These are phyloP conservation scores for Platycheirus albimanus DNA, from an alignment of 2,888 invertebrate genomes.

Conservation along the genomic window DNA sequence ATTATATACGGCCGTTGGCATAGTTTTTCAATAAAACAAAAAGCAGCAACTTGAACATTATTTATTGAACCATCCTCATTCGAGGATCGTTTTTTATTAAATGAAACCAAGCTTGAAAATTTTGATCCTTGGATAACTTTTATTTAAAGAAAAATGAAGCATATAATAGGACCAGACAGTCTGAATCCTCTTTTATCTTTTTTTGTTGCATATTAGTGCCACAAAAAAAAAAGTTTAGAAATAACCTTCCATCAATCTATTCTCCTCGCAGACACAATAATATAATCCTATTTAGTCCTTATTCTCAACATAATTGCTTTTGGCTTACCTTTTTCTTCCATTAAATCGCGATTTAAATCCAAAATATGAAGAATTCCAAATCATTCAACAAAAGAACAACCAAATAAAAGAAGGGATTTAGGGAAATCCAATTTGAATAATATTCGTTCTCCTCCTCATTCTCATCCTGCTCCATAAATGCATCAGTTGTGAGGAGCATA, in stretches of 20 bases:
- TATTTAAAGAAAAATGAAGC: background rate
- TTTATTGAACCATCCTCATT: no score
- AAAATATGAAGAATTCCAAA: constrained; percentile 31
- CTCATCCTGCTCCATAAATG: constrained; percentile 8
- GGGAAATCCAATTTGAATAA: constrained; percentile 69
- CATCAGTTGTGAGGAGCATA: background rate
- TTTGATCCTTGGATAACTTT: no score
- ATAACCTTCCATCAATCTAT: constrained; percentile 7
- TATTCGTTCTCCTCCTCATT: no score
- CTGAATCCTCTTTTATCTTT: constrained; percentile 26
- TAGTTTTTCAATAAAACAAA: no score
- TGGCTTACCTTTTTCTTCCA: constrained; percentile 30
- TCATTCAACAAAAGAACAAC: background rate
- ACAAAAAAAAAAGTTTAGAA: background rate
- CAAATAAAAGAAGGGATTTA: constrained; percentile 45
- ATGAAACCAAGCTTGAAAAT: no score
- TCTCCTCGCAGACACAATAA: background rate
- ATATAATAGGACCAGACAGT: constrained; percentile 60
- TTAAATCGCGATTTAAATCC: constrained; percentile 34
- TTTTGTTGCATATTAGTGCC: background rate
- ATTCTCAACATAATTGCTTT: constrained; percentile 62
- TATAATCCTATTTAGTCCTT: constrained; percentile 6
- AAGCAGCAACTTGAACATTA: no score
- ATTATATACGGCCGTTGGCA: no score
- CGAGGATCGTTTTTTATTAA: no score